Percentiles rank a stretch among this genome's conserved stretches.
These are phyloP conservation scores for Platysternon megacephalum DNA, from an alignment of 2,113 vertebrate species.

Conservation along the genomic window DNA sequence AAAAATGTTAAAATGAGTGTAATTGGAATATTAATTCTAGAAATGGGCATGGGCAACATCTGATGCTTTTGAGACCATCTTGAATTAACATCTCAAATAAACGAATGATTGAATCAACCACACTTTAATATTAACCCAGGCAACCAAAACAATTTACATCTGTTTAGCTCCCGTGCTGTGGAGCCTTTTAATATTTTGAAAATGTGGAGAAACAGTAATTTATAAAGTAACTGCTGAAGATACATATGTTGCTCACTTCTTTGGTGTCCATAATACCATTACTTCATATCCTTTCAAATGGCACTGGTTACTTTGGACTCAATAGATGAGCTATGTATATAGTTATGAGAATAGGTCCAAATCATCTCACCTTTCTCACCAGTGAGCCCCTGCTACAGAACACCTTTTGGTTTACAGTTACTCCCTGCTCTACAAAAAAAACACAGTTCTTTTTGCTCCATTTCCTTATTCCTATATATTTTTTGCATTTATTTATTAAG, in stretches of 20 bases:
- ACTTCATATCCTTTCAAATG: not conserved
- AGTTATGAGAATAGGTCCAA: not conserved
- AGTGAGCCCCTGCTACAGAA: not conserved
- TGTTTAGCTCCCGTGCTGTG: not conserved
- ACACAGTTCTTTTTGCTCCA: not conserved
- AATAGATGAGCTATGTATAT: not conserved
- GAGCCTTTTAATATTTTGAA: not conserved
- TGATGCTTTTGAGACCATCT: not conserved
- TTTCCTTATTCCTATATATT: not conserved
- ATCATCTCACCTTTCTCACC: not conserved
- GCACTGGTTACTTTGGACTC: not conserved
- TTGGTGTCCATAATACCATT: not conserved
- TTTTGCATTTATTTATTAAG: not conserved
- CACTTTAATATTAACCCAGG: not conserved
- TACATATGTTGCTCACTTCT: not conserved
- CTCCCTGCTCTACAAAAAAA: not conserved
- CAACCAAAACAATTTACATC: not conserved
- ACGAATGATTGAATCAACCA: not conserved
- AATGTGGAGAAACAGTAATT: not conserved
- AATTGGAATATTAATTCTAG: not conserved
- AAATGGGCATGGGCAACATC: not conserved
- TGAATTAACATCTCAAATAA: not conserved
- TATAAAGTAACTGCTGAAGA: not conserved
- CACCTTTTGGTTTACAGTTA: not conserved
- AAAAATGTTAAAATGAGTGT: not conserved